Evolutionary conservation across 53 echinoderm and acorn worm species (phyloP), one percentile per base, ranked within the genome.

Genomic region (Holothuria scabra): DNA sequence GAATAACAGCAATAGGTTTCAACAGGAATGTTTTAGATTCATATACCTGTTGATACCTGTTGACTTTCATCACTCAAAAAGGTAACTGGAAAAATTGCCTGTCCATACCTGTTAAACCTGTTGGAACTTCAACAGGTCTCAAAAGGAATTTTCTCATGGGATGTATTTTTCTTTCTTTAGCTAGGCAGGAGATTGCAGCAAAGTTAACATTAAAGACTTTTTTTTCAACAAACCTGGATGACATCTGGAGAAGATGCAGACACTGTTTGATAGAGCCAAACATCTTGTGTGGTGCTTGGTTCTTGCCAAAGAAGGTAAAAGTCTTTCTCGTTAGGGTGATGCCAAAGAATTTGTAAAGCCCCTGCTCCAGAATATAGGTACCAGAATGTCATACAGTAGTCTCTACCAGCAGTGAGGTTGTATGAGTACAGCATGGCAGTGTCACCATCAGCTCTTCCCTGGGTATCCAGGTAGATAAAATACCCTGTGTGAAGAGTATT

Each of bases 361-460:
- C 62, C 62, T 24, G 62, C 28, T 22, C 62, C 62, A 61, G 28
- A 22, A 7, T 61, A 61, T 6, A 61, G 22, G 62, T 61, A 61
- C 62, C 62, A 61, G 62, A 61, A 61, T 13, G 62, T 61, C 28
- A 61, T 28, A 61, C 62, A 61, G 62, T 61, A 61, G 62, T 61
- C 62, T 8, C 22, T 61, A 5, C 62, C 62, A 26, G 23, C 62
- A 5, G 62, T 28, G 22, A 61, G 62, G 9, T 61, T 61, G 62
- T 61, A 61, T 8, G 62, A 61, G 11, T 61, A 61, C 0, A 61
- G 62, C 62, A 22, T 24, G 16, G 62, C 62, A 1, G 22, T 8
- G 62, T 61, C 62, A 61, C 62, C 62, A 61, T 61, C 28, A 26
- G 62, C 22, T 19, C 8, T 22, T 7, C 23, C 62, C 4, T 4